phyloP scores from a whole-genome alignment of 2,113 vertebrate genomes.

The Tragelaphus scriptus region DNA sequence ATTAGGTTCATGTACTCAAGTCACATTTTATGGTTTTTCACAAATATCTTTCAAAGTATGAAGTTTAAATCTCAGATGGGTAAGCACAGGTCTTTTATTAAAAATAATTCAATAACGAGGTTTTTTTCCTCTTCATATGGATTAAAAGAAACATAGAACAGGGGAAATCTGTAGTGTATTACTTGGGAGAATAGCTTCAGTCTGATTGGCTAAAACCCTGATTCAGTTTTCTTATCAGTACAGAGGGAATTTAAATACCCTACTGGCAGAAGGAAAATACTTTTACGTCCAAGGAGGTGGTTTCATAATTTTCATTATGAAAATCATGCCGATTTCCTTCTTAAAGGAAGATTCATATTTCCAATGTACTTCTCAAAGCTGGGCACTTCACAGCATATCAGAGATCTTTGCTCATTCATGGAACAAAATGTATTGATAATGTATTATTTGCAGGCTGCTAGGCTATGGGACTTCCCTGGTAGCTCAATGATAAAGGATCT shows the following conservation, averaged over 20 bases:
- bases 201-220: neutral
- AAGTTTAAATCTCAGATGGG: neutral
- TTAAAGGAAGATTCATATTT: neutral
- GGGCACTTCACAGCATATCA: neutral
- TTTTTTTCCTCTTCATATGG: neutral
- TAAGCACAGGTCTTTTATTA: neutral
- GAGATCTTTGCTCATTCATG: neutral
- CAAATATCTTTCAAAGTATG: neutral
- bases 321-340: neutral
- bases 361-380: neutral
- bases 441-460: neutral
- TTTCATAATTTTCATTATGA: neutral
- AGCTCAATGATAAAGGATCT: neutral
- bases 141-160: neutral
- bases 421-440: neutral
- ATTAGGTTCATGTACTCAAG: neutral
- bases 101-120: neutral
- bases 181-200: neutral
- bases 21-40: neutral
- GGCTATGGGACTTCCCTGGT: neutral
- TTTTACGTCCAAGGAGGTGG: neutral
- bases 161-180: neutral
- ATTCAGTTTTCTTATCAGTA: neutral
- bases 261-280: neutral
- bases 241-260: neutral